These are phyloP conservation scores for Tuta absoluta DNA, from an alignment of 2,888 invertebrate species.

Conservation along the genomic window DNA sequence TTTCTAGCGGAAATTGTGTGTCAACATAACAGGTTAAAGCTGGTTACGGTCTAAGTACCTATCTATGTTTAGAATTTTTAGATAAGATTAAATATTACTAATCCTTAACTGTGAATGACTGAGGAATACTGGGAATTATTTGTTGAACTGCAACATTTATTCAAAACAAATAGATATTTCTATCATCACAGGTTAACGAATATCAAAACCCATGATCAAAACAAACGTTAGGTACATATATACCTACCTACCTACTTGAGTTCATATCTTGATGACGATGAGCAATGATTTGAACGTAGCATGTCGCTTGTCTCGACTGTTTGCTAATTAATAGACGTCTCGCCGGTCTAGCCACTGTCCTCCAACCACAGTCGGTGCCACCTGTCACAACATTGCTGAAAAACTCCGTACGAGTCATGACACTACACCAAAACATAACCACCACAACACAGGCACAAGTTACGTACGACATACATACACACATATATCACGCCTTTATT, in stretches of 20 bases:
- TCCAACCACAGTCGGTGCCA: constrained; percentile 45
- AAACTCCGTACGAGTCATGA: background rate
- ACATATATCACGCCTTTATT: no score
- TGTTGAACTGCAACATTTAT: background rate
- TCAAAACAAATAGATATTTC: no score
- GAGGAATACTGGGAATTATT: background rate
- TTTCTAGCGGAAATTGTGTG: background rate
- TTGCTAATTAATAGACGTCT: constrained; percentile 56
- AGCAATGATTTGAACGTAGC: constrained; percentile 30
- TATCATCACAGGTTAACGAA: no score
- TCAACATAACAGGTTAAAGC: background rate
- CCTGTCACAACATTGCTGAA: constrained; percentile 50
- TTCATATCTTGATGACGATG: constrained; percentile 6
- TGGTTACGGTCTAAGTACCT: no score
- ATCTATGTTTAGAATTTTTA: background rate
- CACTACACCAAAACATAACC: background rate
- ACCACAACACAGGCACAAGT: no score
- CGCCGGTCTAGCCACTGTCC: constrained; percentile 47
- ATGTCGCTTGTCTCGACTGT: constrained; percentile 45
- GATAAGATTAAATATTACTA: background rate
- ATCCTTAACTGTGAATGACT: background rate
- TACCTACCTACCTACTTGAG: no score
- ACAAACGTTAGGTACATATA: background rate
- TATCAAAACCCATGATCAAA: background rate
- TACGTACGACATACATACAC: no score